Percentiles rank a stretch among this genome's conserved stretches.
Evolutionary conservation across 2,797 vertebrate genomes (phyloP).

Genomic region (Hybognathus amarus): DNA sequence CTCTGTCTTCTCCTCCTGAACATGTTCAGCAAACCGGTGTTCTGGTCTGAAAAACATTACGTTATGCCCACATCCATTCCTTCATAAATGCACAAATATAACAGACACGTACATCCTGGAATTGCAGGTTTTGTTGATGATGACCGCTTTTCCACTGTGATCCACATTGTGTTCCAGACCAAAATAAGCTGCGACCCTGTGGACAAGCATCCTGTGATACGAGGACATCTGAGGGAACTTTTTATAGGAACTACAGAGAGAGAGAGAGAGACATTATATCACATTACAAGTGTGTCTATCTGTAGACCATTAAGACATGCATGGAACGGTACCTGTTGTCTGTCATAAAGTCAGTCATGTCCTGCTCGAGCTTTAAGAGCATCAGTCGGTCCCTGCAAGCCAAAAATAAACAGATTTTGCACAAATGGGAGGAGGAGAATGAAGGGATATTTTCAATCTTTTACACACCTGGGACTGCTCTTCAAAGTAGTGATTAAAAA

Average conservation of each 20-base stretch:
- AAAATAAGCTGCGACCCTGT: slow-evolving; percentile 94
- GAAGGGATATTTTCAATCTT: not conserved
- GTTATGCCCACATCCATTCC: not conserved
- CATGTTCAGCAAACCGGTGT: slow-evolving; percentile 89
- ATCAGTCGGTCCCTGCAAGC: slow-evolving; percentile 89
- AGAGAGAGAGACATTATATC: not conserved
- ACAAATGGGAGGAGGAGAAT: not conserved
- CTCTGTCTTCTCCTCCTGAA: slow-evolving; percentile 90
- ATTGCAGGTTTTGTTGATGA: slow-evolving; percentile 93
- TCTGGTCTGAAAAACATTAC: slow-evolving; percentile 86
- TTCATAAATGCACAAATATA: slow-evolving; percentile 23
- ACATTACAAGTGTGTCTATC: slow-evolving; percentile 5
- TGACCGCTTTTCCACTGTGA: slow-evolving; percentile 95
- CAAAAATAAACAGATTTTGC: slow-evolving; percentile 22
- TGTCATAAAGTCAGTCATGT: slow-evolving; percentile 94
- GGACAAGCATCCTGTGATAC: slow-evolving; percentile 95
- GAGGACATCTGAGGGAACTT: slow-evolving; percentile 98
- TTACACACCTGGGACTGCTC: slow-evolving; percentile 86
- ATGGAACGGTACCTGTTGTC: slow-evolving; percentile 85
- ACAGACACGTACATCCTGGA: slow-evolving; percentile 80
- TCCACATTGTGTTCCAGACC: slow-evolving; percentile 99
- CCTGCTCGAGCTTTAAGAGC: slow-evolving; percentile 95
- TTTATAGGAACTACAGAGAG: slow-evolving; percentile 84
- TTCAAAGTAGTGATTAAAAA: slow-evolving; percentile 93
- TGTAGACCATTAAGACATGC: not conserved